Conservation (phyloP, 2,113 vertebrate species). For the Megaceryle maxima region DNA sequence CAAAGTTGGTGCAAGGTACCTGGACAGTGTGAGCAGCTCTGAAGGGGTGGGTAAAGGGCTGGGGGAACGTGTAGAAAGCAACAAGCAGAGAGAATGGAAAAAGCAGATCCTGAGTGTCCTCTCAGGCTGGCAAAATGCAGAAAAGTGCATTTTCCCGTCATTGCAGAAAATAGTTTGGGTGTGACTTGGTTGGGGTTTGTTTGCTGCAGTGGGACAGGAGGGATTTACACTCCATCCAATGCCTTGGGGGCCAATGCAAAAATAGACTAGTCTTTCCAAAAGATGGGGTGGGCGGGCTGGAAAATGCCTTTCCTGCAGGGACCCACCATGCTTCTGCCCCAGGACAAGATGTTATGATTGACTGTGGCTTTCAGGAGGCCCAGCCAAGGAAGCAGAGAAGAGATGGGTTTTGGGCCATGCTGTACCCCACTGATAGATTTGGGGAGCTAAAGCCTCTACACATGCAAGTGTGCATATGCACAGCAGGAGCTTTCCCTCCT, state of each 20-base stretch:
- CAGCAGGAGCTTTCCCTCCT: not conserved
- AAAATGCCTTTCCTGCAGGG: slow-evolving; percentile 27
- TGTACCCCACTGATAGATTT: not conserved
- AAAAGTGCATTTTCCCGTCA: not conserved
- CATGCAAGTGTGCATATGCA: fast-evolving
- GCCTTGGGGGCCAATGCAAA: not conserved
- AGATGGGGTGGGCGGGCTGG: not conserved
- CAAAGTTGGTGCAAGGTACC: too few relatives aligned
- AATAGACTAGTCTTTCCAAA: slow-evolving; percentile 24
- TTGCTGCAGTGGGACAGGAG: slow-evolving; percentile 41
- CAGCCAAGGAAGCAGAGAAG: not conserved
- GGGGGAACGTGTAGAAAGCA: not conserved
- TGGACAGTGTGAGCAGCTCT: fast-evolving
- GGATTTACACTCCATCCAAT: slow-evolving; percentile 15
- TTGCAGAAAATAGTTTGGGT: slow-evolving; percentile 32
- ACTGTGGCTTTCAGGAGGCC: not conserved
- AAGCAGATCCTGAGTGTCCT: not conserved
- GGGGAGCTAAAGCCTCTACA: not conserved
- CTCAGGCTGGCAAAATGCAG: not conserved
- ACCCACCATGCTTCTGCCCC: not conserved
- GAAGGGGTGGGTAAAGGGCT: not conserved
- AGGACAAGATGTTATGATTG: not conserved
- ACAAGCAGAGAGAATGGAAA: not conserved
- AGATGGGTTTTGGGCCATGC: fast-evolving
- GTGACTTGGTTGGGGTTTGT: slow-evolving; percentile 21